Base-by-base conservation (phyloP, 2,888 invertebrate species). In the Sinopyrophorus schimmeli region DNA sequence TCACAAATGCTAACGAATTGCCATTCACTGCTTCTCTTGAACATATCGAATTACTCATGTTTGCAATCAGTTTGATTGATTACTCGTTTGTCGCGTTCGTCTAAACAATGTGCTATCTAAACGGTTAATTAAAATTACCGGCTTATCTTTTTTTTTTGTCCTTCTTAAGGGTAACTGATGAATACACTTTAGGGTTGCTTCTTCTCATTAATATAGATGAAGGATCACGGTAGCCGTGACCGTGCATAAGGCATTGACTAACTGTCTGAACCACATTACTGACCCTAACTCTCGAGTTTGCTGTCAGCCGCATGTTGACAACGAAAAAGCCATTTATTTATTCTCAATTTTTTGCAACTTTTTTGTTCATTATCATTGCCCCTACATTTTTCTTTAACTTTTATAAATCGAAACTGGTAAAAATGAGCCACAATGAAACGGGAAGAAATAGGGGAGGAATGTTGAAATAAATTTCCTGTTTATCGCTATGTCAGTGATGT, bases 201-300 rank as follows among this genome's bases (percentile, higher is more conserved):
- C 47, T 40, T 53, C 55, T 55, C 57, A 55, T 59, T 59, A 59
- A 59, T 59, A 57, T 55, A 59, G 57, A 57, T 59, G 57, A 59
- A 54, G 55, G 54, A 57, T 59, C 48, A 48, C 41, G 37, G 43
- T 23, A 41, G 47, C 41, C 51, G 53, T 52, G 54, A 54, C 53
- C 54, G 49, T 59, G 58, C 57, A 49, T 47, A 50, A 44, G 57
- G 57, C 57, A 57, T 59, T 57, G 59, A 59, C 43, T 55, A 59
- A 59, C 59, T 59, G 54, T 58, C 55, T 53, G 47, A 49, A 49
- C 53, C 54, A 46, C 49, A 47, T 57, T 55, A 55, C 47, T 49
- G 57, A 58, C 57, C 59, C 54, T 47, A 43, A 51, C 27, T 39
- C 21, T 41, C 48, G 44, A 44, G 43, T 49, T 46, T 44, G 37